Evolutionary conservation across 64 coral and sea anemone genomes (phyloP).

Genomic region (Cladopsammia gracilis): DNA sequence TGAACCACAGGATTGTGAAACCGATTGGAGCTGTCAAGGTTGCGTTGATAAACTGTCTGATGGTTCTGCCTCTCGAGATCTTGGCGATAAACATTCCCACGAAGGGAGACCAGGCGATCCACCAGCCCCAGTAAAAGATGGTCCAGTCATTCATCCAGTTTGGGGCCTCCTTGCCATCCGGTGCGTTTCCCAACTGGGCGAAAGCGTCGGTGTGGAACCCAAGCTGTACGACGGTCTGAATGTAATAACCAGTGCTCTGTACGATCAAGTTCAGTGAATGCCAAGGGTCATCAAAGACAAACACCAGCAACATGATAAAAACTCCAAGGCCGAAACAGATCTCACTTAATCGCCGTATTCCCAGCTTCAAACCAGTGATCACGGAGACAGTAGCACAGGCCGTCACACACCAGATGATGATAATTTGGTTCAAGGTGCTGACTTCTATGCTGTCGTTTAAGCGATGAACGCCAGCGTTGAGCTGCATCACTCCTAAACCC

Average conservation of each 20-base stretch:
- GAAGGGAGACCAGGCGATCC: conserved; percentile 77
- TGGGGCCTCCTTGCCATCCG: conserved; percentile 20
- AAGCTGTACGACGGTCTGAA: conserved; percentile 54
- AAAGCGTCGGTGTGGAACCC: conserved; percentile 81
- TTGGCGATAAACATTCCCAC: conserved; percentile 69
- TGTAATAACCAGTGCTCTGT: conserved; percentile 59
- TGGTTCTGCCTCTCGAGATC: conserved; percentile 70
- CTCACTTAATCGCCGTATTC: conserved; percentile 72
- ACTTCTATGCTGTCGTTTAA: conserved; percentile 16
- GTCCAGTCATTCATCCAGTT: conserved; percentile 73
- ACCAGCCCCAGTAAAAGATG: conserved; percentile 80
- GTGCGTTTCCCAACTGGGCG: conserved; percentile 68
- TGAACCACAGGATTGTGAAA: conserved; percentile 68
- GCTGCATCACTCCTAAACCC: conserved; percentile 60
- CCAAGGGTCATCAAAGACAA: conserved; percentile 58
- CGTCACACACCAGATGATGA: conserved; percentile 72
- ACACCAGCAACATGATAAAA: conserved; percentile 54
- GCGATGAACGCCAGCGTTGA: conserved; percentile 67
- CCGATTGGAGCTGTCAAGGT: conserved; percentile 59
- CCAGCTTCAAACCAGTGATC: conserved; percentile 60
- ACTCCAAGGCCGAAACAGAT: conserved; percentile 58
- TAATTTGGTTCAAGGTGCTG: conserved; percentile 49
- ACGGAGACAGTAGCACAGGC: conserved; percentile 52
- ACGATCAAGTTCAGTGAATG: conserved; percentile 55
- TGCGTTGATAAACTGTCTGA: conserved; percentile 57